Base-by-base conservation (phyloP, 2,888 invertebrate species). In the Piscicola geometra region DNA sequence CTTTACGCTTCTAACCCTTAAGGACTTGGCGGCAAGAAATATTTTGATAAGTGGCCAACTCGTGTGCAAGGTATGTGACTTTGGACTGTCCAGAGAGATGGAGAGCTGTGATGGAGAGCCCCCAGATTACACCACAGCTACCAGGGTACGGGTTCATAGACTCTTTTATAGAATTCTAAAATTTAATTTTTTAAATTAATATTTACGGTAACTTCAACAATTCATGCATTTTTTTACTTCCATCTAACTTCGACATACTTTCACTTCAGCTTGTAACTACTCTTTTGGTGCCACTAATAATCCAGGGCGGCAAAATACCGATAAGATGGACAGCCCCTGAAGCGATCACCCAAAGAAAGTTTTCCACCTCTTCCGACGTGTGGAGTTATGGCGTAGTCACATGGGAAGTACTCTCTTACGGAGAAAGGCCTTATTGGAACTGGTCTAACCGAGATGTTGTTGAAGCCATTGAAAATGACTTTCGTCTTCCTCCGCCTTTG, bases 371-470 rank as follows among this genome's bases (percentile, higher is more conserved):
- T 30, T 96, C 96, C 76, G 99, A 99, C 86, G 97, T 98, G 1
- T 99, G 99, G 99, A 95, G 95, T 73, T 96, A 96, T 89, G 99
- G 98, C 60, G 96, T 99, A 78, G 96, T 99, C 36, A 93, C 95
- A 86, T 99, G 99, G 99, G 99, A 99, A 85, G 96, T 99, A 25
- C 95, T 98, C 93, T 95, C 96, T 33, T 99, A 96, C 85, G 99
- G 99, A 3, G 98, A 99, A 85, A 89, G 98, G 78, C 99, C 99
- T 2, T 99, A 99, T 86, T 99, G 97, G 97, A 98, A 98, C 88
- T 99, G 99, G 99, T 95, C 95, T 80, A 96, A 96, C 86, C 95
- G 99, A 87, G 98, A 98, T 87, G 99, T 99, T 79, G 98, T 99
- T 82, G 95, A 96, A 84, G 94, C 95, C 79, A 96, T 99, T 85